A percentile compares a stretch with the other conserved stretches of the same genome.
phyloP scores from a whole-genome alignment of 2,113 vertebrate species.

The Elanoides forficatus region DNA sequence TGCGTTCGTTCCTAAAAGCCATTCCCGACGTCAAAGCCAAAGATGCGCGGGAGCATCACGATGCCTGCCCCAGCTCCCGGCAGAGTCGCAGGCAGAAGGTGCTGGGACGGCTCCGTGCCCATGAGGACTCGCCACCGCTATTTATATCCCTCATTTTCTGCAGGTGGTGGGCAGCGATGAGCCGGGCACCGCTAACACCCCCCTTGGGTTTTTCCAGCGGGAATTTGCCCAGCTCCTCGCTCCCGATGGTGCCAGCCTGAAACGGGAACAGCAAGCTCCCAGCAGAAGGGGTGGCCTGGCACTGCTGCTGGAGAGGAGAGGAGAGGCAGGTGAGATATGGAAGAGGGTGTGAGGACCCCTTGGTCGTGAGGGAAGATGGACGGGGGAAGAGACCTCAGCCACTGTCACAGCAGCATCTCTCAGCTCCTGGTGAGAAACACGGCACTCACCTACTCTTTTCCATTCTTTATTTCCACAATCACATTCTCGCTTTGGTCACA shows the following conservation, averaged over 20 bases:
- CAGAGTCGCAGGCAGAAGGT: not conserved
- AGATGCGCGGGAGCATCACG: not conserved
- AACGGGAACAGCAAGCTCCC: not conserved
- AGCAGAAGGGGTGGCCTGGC: not conserved
- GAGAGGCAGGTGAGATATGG: accelerated
- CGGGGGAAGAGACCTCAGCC: accelerated
- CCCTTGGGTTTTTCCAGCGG: not conserved
- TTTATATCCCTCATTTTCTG: not conserved
- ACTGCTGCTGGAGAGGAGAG: not conserved
- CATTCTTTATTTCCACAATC: conserved; percentile 23
- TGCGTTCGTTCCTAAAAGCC: not conserved
- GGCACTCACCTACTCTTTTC: not conserved
- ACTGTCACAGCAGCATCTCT: accelerated
- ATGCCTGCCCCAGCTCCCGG: not conserved
- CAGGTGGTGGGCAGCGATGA: not conserved
- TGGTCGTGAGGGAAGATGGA: not conserved
- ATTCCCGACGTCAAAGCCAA: not conserved
- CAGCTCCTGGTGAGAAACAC: accelerated
- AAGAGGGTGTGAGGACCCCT: accelerated
- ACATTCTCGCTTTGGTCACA: conserved; percentile 45
- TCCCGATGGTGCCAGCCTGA: not conserved
- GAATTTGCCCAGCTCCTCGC: not conserved
- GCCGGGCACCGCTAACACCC: not conserved
- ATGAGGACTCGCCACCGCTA: accelerated
- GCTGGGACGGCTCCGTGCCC: not conserved